Percentiles rank a stretch among this genome's conserved stretches.
phyloP scores from a whole-genome alignment of 35 echinoderm and acorn worm species.

The Apostichopus parvimensis region DNA sequence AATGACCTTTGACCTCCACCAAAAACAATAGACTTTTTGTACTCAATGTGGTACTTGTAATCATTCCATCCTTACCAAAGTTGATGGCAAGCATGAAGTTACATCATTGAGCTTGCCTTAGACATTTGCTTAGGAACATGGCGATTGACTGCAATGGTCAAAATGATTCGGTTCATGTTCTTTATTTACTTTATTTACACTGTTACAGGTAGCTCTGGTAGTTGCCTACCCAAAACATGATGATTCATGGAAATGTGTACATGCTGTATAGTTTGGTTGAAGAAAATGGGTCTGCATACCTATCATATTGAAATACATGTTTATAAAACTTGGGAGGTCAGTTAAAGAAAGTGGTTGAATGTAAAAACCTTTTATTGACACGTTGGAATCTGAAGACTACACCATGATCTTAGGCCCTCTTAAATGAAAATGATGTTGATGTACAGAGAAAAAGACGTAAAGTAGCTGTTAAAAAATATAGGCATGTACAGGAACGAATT shows the following conservation, averaged over 20 bases:
- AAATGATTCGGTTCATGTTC: neutral
- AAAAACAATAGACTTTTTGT: no score
- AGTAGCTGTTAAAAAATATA: neutral
- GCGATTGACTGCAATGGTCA: neutral
- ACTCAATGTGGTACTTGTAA: no score
- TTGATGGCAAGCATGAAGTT: no score
- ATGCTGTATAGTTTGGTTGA: neutral
- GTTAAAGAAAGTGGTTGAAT: neutral
- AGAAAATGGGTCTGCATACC: neutral
- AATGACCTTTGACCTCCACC: no score
- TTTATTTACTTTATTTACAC: neutral
- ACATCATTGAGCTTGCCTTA: no score
- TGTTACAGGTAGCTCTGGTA: neutral
- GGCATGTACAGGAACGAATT: neutral
- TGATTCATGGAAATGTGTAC: neutral
- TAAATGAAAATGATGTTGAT: neutral
- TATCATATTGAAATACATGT: neutral
- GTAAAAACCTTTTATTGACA: neutral
- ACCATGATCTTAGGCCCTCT: neutral
- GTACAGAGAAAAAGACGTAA: neutral
- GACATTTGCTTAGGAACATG: neutral
- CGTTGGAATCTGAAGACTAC: neutral
- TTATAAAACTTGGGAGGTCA: neutral
- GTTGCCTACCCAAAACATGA: neutral
- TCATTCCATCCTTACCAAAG: no score